Evolutionary conservation across 2,888 invertebrate species (phyloP), one percentile per base, ranked within the genome.

Genomic region (Oscheius myriophilus): DNA sequence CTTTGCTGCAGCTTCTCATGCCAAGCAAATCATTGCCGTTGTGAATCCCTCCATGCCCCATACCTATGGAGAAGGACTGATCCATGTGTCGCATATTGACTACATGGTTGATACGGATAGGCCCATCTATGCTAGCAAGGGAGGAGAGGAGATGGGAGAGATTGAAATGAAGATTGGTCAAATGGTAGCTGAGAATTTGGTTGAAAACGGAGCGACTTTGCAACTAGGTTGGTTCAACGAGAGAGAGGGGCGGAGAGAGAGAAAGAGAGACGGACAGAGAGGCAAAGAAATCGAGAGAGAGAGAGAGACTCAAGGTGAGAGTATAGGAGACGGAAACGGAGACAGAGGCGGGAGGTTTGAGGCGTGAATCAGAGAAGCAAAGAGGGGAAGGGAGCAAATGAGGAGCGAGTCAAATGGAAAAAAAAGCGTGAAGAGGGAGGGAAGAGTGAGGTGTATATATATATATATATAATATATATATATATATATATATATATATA

Each of bases 1-100:
- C 0, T 89, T 95, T 70, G 91, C 95, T 0, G 96, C 93, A 0
- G 88, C 94, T 14, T 90, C 92, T 71, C 91, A 94, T 89, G 92
- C 94, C 18, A 93, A 95, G 88, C 89, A 90, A 69, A 93, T 96
- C 84, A 91, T 96, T 82, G 90, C 89, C 1, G 88, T 90, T 82
- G 91, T 95, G 0, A 96, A 96, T 89, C 90, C 91, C 1, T 89
- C 92, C 84, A 92, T 96, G 92, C 96, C 96, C 0, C 91, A 95
- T 0, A 96, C 96, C 0, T 95, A 95, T 87, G 96, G 96, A 52
- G 95, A 96, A 87, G 91, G 92, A 0, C 90, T 93, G n/a, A 91
- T 96, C 75, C 96, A 96, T 88, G 89, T 92, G 73, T 94, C 95
- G 7, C 95, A 96, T 87, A 91, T 96, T 77, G 95, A 96, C 89